A percentile compares a stretch with the other conserved stretches of the same genome.
Conservation (phyloP, 2,888 invertebrate species). For the Norana najaformis region DNA sequence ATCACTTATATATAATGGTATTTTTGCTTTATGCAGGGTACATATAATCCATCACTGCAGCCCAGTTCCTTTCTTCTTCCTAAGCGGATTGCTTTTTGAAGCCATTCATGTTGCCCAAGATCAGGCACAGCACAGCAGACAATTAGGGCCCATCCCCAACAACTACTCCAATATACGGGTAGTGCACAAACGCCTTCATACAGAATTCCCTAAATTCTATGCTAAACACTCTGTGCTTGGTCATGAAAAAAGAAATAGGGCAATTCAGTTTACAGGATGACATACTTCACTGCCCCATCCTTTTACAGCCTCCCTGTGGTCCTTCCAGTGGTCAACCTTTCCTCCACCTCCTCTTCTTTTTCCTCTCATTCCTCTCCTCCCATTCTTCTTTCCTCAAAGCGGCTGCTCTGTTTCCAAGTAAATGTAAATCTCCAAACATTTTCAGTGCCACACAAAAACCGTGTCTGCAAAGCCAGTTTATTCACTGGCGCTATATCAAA, state of each 20-base stretch:
- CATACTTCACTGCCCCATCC: not conserved
- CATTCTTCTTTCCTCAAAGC: not conserved
- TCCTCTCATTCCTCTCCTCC: not conserved
- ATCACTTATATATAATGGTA: not conserved
- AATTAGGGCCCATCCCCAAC: not conserved
- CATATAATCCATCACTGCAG: not conserved
- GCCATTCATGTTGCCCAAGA: not conserved
- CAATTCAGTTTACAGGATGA: not conserved
- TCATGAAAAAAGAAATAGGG: not conserved
- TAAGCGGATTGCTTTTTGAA: not conserved
- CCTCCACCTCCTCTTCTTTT: not conserved
- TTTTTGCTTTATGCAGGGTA: not conserved
- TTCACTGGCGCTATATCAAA: not conserved
- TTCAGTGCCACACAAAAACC: not conserved
- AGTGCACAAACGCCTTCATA: not conserved
- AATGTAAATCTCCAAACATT: not conserved
- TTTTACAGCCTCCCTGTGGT: not conserved
- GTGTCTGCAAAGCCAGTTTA: not conserved
- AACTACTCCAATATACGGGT: not conserved
- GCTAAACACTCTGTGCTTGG: not conserved
- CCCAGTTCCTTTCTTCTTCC: not conserved
- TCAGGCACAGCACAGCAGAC: not conserved
- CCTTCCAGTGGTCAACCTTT: not conserved
- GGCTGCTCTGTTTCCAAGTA: not conserved
- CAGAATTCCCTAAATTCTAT: not conserved